A percentile compares a stretch with the other conserved stretches of the same genome.
Conservation (phyloP, 2,113 vertebrate genomes). For the Puntigrus tetrazona region DNA sequence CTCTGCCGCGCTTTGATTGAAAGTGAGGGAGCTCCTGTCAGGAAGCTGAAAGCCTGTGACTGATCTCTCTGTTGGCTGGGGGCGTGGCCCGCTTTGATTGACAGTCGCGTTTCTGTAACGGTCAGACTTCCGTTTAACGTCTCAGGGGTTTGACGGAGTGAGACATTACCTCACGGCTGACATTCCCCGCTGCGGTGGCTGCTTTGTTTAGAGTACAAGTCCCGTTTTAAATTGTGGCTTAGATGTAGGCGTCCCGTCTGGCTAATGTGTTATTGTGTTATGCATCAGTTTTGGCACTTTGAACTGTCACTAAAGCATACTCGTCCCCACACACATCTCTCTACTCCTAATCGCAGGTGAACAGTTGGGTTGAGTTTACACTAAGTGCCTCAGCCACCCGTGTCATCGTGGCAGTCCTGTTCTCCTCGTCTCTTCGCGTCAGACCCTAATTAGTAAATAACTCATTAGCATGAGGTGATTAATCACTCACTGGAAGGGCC, state of each 20-base stretch:
- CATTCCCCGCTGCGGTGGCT: neutral
- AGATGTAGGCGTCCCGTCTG: neutral
- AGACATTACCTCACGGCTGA: conserved; percentile 30
- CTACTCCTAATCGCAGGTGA: conserved; percentile 46
- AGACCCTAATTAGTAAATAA: conserved; percentile 81
- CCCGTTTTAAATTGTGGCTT: neutral
- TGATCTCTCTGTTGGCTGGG: conserved; percentile 37
- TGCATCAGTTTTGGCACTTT: neutral
- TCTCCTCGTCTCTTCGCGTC: conserved; percentile 63
- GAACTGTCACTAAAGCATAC: neutral
- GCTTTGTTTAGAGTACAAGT: neutral
- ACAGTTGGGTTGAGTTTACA: conserved; percentile 51
- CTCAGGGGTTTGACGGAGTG: conserved; percentile 15
- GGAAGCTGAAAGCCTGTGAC: conserved; percentile 33
- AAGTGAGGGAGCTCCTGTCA: conserved; percentile 39
- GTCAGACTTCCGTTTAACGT: conserved; percentile 6
- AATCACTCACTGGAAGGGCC: conserved; percentile 75
- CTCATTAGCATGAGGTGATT: conserved; percentile 81
- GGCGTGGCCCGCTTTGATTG: conserved; percentile 26
- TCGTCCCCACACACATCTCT: neutral
- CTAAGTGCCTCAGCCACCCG: conserved; percentile 46
- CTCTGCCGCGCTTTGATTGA: conserved; percentile 43
- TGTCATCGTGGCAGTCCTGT: conserved; percentile 44
- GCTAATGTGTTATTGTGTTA: neutral
- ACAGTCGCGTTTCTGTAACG: conserved; percentile 25